phyloP scores from a whole-genome alignment of 2,113 vertebrate species.

The Maylandia zebra region DNA sequence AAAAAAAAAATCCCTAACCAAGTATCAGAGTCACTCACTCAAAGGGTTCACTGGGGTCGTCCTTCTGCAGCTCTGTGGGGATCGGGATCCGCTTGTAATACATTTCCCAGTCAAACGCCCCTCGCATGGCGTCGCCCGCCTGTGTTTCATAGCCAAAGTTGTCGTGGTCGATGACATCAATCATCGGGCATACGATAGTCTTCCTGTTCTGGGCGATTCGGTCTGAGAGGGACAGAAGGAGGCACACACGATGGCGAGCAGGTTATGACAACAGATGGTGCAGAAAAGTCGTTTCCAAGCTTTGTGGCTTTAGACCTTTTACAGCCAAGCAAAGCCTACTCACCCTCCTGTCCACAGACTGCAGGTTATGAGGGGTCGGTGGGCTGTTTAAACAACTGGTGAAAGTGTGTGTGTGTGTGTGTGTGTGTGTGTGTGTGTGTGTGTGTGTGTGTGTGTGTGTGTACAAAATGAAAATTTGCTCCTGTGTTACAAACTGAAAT shows the following conservation, averaged over 20 bases:
- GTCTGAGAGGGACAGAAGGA: conserved; percentile 66
- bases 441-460: too few species aligned
- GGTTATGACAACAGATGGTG: not conserved
- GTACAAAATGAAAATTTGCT: not conserved
- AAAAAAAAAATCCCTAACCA: not conserved
- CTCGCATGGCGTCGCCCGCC: conserved; percentile 94
- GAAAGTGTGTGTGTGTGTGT: rapidly evolving
- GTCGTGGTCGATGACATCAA: conserved; percentile 95
- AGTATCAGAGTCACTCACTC: conserved; percentile 78
- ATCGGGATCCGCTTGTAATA: conserved; percentile 98
- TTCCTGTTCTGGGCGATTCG: conserved; percentile 91
- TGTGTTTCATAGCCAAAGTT: conserved; percentile 95
- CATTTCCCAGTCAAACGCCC: conserved; percentile 99
- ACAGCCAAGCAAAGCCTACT: not conserved
- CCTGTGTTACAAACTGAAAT: not conserved
- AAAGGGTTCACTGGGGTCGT: conserved; percentile 90
- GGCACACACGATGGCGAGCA: not conserved
- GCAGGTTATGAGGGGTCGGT: not conserved
- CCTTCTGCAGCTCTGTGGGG: conserved; percentile 83
- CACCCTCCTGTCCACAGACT: not conserved
- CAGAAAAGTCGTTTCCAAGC: not conserved
- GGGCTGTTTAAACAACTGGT: not conserved
- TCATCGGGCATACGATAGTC: conserved; percentile 96
- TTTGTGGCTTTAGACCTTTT: not conserved
- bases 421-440: rapidly evolving